Base-by-base conservation (phyloP, 2,888 invertebrate genomes). In the Gasteruption jaculator region DNA sequence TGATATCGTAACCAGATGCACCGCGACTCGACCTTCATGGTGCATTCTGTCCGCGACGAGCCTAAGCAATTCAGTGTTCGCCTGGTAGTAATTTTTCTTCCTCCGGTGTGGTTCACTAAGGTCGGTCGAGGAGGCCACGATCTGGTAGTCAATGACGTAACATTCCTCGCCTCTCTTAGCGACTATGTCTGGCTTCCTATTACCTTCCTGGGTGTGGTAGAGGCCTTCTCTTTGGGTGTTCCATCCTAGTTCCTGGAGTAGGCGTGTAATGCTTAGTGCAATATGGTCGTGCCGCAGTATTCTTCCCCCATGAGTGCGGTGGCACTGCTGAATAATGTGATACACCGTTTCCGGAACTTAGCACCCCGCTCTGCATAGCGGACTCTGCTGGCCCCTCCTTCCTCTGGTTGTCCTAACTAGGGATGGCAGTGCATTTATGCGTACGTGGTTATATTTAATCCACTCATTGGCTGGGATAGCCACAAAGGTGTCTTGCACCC, bases 271-370 rank as follows among this genome's bases (percentile, higher is more conserved):
- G 42, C 5, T 33, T 34, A 8, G 43, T 38, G 12, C 3, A 41
- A 46, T 4, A 58, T 48, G 56, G 6, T 65, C 51, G 31, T 68
- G 66, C 4, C 66, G 50, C 18, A 48, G 30, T 1, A 68, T 46
- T 3, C 61, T 45, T 3, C 57, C 62, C 50, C 61, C 63, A 43
- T 68, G 64, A 1, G 65, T 65, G n/a, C 61, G 31, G 19, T 41
- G 40, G 42, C 65, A 65, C 20, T 47, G 36, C 26, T 68, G 65
- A 15, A 64, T 46, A 5, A 58, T 35, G 25, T 64, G 64, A 18
- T 56, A 57, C 24, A 58, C 53, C 0, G 66, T 63, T 44, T 68
- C 64, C 25, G 38, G 34, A 2, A 47, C 44, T 27, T 35, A 33
- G 46, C 64, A 66, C 3, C 61, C 61, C 1, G 57, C 62, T 26